A percentile compares a stretch with the other conserved stretches of the same genome.
These are phyloP conservation scores for Tethya wilhelma DNA, from an alignment of 37 sponge, comb jelly and placozoan species.

Conservation along the genomic window DNA sequence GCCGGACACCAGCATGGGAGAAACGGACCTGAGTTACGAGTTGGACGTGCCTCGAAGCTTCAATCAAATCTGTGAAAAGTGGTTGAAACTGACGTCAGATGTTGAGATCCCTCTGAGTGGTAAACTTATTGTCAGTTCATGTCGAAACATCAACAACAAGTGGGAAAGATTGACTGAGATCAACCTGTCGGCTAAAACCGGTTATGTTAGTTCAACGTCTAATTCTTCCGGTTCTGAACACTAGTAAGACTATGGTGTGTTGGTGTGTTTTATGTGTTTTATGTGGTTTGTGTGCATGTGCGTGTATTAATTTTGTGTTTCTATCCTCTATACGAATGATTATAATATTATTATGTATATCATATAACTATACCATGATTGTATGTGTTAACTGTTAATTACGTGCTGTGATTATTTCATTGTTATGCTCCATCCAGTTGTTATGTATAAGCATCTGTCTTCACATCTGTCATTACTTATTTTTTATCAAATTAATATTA, in stretches of 20 bases:
- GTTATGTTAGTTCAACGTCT: not conserved
- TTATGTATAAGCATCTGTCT: too few species aligned
- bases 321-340: not conserved
- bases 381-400: too few species aligned
- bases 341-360: not conserved
- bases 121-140: slow-evolving; percentile 24
- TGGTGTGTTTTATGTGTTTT: not conserved
- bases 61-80: slow-evolving; percentile 31
- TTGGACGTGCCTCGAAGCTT: slow-evolving; percentile 9
- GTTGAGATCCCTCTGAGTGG: slow-evolving; percentile 16
- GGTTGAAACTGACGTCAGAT: slow-evolving; percentile 15
- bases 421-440: too few species aligned
- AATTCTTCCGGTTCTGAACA: not conserved
- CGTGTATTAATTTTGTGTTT: too few species aligned
- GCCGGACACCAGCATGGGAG: slow-evolving; percentile 24
- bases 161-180: slow-evolving; percentile 37
- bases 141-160: not conserved
- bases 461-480: too few species aligned
- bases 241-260: not conserved
- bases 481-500: too few species aligned
- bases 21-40: slow-evolving; percentile 27
- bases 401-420: too few species aligned
- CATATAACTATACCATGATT: not conserved
- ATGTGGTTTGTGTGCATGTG: too few species aligned
- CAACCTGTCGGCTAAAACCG: slow-evolving; percentile 17